A percentile compares a stretch with the other conserved stretches of the same genome.
Evolutionary conservation across 2,113 vertebrate genomes (phyloP).

Genomic region (Brachyistius frenatus): DNA sequence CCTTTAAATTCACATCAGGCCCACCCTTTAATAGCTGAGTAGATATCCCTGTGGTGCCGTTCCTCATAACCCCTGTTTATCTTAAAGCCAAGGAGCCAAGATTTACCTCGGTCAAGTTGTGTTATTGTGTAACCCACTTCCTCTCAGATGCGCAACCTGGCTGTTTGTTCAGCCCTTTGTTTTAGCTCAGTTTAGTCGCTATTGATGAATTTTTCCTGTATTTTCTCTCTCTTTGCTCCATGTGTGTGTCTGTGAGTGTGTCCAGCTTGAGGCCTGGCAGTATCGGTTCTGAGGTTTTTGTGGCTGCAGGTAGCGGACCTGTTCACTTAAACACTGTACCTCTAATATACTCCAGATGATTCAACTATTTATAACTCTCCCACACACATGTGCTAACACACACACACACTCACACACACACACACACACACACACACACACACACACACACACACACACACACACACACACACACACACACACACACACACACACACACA

Average conservation of each 20-base stretch:
- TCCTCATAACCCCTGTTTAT: slow-evolving; percentile 77
- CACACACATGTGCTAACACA: background rate
- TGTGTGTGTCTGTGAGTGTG: slow-evolving; percentile 35
- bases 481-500: background rate
- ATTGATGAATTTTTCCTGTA: slow-evolving; percentile 18
- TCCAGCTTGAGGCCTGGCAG: slow-evolving; percentile 41
- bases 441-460: slow-evolving; percentile 8
- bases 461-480: background rate
- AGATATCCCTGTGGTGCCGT: slow-evolving; percentile 76
- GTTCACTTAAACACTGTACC: slow-evolving; percentile 79
- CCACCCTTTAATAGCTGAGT: slow-evolving; percentile 75
- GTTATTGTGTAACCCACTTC: slow-evolving; percentile 32
- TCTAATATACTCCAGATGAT: slow-evolving; percentile 79
- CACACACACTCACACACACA: background rate
- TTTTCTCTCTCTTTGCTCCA: background rate
- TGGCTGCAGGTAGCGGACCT: slow-evolving; percentile 81
- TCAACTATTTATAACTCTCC: slow-evolving; percentile 76
- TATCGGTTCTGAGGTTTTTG: slow-evolving; percentile 69
- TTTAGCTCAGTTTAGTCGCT: slow-evolving; percentile 6
- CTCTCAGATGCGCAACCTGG: slow-evolving; percentile 12
- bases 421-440: slow-evolving; percentile 23
- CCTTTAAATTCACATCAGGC: slow-evolving; percentile 71
- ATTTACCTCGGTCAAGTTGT: slow-evolving; percentile 46
- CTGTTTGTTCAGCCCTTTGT: slow-evolving; percentile 10
- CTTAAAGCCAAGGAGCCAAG: slow-evolving; percentile 62